Conservation (phyloP, 2,113 vertebrate species). For the Toxotes chatareus region DNA sequence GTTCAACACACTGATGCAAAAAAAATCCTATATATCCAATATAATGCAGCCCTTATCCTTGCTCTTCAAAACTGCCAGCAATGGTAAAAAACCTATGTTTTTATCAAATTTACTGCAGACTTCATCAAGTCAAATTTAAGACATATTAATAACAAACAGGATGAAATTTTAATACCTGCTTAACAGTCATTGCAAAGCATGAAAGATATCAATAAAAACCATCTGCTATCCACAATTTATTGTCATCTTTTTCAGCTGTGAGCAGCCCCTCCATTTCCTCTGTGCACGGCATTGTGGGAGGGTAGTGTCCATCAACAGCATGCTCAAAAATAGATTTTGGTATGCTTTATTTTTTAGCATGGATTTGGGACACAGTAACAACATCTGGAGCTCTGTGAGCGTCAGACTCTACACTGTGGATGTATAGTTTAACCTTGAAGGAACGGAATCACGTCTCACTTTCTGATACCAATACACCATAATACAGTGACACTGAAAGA, state of each 20-base stretch:
- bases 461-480: not conserved
- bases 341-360: not conserved
- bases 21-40: not conserved
- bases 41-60: not conserved
- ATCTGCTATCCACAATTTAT: not conserved
- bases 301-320: not conserved
- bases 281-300: not conserved
- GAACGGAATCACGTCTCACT: not conserved
- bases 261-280: not conserved
- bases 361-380: not conserved
- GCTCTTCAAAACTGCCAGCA: not conserved
- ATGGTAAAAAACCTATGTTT: no score
- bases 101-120: no score
- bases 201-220: not conserved
- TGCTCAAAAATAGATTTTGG: not conserved
- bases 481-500: not conserved
- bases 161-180: not conserved
- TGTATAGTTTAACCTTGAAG: conserved; percentile 9
- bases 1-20: not conserved
- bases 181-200: not conserved
- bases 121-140: not conserved
- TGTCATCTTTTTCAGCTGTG: not conserved
- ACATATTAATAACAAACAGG: not conserved
- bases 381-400: not conserved
- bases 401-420: not conserved